Conservation (phyloP, 2,113 vertebrate genomes). For the Opisthocomus hoazin region DNA sequence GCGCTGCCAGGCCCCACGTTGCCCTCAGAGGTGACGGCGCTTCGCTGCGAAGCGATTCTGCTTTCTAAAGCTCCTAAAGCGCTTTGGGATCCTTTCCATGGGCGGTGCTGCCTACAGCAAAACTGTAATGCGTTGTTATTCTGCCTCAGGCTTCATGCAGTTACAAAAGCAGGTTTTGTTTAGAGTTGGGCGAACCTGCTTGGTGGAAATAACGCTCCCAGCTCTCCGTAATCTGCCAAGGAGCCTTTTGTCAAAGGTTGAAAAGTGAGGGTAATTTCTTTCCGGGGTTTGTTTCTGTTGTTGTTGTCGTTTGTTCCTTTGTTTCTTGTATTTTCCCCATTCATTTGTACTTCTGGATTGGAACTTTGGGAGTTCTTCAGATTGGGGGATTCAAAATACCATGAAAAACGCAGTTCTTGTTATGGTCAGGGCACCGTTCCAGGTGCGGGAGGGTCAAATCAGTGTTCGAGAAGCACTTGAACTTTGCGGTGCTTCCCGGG, state of each 20-base stretch:
- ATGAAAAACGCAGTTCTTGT: neutral
- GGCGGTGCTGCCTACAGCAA: neutral
- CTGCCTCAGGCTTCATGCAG: neutral
- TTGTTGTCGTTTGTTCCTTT: neutral
- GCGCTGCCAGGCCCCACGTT: slow-evolving; percentile 51
- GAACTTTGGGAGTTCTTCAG: neutral
- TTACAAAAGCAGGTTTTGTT: slow-evolving; percentile 37
- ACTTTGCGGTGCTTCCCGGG: neutral
- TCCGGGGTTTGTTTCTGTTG: neutral
- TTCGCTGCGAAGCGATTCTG: slow-evolving; percentile 51
- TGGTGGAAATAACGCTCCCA: neutral
- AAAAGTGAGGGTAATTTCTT: neutral
- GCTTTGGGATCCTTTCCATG: slow-evolving; percentile 66
- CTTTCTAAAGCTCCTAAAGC: slow-evolving; percentile 60
- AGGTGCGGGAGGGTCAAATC: neutral
- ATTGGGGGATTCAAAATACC: neutral
- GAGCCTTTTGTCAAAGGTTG: neutral
- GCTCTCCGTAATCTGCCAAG: neutral
- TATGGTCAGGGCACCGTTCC: neutral
- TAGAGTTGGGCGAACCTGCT: slow-evolving; percentile 60
- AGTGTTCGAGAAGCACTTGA: neutral
- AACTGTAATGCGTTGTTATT: neutral
- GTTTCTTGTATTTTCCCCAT: neutral
- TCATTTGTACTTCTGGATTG: neutral
- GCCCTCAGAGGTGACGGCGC: slow-evolving; percentile 44